Evolutionary conservation across 2,113 vertebrate genomes (phyloP), one percentile per base, ranked within the genome.

Genomic region (Macroglossus sobrinus): DNA sequence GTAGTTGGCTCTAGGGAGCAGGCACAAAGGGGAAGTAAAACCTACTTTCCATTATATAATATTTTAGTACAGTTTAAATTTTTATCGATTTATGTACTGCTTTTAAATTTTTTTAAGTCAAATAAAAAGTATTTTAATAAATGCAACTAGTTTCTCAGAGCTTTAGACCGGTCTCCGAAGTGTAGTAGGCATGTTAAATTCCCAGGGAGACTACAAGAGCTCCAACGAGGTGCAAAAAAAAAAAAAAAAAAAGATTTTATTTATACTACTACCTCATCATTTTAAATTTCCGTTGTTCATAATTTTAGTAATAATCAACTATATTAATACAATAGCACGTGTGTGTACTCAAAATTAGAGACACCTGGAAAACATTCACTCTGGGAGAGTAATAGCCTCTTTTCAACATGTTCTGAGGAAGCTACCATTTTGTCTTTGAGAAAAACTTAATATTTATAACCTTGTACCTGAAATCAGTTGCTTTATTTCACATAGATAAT

Each of bases 31-130:
- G 43, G 69, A 75, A 93, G 43, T 75, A 93, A 94, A 63, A 61
- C 59, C 63, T 80, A 87, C 50, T 92, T 80, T 76, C 75, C 57
- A 90, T 96, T 59, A 93, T 30, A 80, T 57, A 94, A 82, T 35
- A 96, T 87, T 88, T 88, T 53, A 92, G 47, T 85, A 38, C 28
- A 74, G 40, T n/a, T 92, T 88, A 53, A 85, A 79, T 35, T 78
- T 87, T n/a, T 66, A 81, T 13, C 66, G 22, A 84, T 26, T 76
- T 84, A n/a, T 43, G 9, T 50, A 55, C 55, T 74, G 40, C 84
- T 95, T 85, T 75, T 30, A 81, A 81, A 33, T 81, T 63, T 12
- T 64, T 91, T 19, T 18, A 84, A 55, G 59, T n/a, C 43, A 57
- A 79, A 45, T 66, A 78, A 64, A 64, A 85, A 75, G 30, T 63